Conservation (phyloP, 2,113 vertebrate species). For the western clawed frog (Xenopus tropicalis) region DNA sequence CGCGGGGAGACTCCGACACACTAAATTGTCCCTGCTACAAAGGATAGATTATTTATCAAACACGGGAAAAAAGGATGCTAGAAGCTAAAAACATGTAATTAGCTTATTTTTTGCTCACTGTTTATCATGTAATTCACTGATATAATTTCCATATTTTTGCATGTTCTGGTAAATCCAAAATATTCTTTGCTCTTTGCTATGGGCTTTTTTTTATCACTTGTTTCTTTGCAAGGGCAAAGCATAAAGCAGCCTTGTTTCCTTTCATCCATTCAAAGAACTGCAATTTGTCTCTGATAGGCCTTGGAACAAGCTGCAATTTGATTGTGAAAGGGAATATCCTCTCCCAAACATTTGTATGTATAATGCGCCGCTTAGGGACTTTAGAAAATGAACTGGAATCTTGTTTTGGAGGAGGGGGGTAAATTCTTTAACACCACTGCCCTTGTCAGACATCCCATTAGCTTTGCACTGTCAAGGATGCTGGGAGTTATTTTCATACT, state of each 20-base stretch:
- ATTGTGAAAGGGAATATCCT: too few relatives aligned
- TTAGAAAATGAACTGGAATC: too few relatives aligned
- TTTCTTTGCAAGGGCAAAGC: slow-evolving; percentile 10
- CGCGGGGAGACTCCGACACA: background rate
- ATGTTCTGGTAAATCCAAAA: background rate
- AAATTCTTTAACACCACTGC: too few relatives aligned
- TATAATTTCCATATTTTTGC: slow-evolving; percentile 10
- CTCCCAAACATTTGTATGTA: too few relatives aligned
- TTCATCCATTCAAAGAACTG: background rate
- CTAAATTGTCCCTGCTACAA: slow-evolving; percentile 16
- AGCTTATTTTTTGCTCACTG: slow-evolving; percentile 10
- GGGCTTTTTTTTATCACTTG: slow-evolving; percentile 6
- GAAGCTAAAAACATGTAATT: slow-evolving; percentile 21
- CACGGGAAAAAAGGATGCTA: background rate
- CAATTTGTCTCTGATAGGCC: background rate
- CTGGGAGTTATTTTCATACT: too few relatives aligned
- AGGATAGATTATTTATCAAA: slow-evolving; percentile 27
- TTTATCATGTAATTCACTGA: slow-evolving; percentile 23
- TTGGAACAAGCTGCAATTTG: background rate
- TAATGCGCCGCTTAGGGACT: too few relatives aligned
- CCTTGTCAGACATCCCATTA: too few relatives aligned
- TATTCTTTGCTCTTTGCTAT: slow-evolving; percentile 2
- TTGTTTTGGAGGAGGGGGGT: too few relatives aligned
- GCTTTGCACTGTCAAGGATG: too few relatives aligned
- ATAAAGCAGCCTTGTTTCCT: slow-evolving; percentile 7